A percentile compares a stretch with the other conserved stretches of the same genome.
These are phyloP conservation scores for Emydura subglobosa DNA, from an alignment of 2,113 vertebrate genomes.

Conservation along the genomic window DNA sequence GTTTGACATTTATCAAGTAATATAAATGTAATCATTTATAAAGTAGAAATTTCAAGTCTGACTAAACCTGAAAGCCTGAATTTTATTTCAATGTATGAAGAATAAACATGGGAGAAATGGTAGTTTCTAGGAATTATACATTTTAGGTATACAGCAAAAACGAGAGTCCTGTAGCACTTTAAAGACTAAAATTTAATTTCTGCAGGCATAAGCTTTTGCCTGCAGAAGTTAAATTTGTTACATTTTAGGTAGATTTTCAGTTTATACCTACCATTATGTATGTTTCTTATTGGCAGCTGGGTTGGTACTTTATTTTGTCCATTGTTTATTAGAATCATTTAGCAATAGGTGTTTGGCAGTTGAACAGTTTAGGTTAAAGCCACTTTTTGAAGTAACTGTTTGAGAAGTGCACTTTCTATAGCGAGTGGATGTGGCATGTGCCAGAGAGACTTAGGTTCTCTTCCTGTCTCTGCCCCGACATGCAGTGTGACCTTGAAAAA, in stretches of 20 bases:
- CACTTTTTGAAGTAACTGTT: too few species aligned
- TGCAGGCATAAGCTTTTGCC: too few species aligned
- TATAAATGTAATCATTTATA: slow-evolving; percentile 6
- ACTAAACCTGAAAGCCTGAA: slow-evolving; percentile 23
- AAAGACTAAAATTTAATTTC: too few species aligned
- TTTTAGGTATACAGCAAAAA: background rate
- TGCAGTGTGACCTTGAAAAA: background rate
- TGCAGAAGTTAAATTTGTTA: too few species aligned
- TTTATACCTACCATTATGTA: slow-evolving; percentile 31
- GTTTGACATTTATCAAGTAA: slow-evolving; percentile 22
- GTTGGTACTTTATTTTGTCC: background rate
- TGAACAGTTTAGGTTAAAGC: background rate
- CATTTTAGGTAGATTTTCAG: background rate
- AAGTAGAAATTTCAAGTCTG: slow-evolving; percentile 32
- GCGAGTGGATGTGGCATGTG: background rate
- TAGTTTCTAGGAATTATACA: slow-evolving; percentile 29
- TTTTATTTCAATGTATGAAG: background rate
- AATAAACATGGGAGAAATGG: background rate
- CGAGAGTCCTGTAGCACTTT: too few species aligned
- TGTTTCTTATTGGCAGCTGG: background rate
- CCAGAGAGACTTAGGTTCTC: background rate
- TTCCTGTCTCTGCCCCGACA: background rate
- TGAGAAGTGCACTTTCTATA: background rate
- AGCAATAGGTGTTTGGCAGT: background rate
- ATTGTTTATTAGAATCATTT: background rate